Evolutionary conservation across 2,113 vertebrate species (phyloP).

Genomic region (Sitta europaea): DNA sequence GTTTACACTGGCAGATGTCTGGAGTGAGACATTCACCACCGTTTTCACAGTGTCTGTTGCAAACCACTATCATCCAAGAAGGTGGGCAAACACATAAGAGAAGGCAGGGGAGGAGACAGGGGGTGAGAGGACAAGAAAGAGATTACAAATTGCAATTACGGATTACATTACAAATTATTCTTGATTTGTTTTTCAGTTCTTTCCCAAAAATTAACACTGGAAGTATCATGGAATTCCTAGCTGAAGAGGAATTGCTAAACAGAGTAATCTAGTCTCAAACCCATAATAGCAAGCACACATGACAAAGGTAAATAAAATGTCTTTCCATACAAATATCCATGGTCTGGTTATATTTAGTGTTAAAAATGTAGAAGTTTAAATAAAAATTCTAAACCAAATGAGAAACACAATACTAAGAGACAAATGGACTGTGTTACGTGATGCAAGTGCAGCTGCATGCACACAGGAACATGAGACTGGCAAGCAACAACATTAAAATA

Average conservation of each 20-base stretch:
- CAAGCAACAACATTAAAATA: neutral
- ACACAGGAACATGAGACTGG: neutral
- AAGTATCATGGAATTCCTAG: neutral
- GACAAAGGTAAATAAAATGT: neutral
- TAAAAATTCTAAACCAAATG: neutral
- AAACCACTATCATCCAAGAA: conserved; percentile 79
- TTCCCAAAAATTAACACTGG: neutral
- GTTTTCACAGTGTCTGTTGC: conserved; percentile 91
- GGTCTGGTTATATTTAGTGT: neutral
- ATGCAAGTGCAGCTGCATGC: neutral
- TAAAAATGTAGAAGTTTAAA: neutral
- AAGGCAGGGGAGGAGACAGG: neutral
- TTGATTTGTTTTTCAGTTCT: neutral
- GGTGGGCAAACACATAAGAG: neutral
- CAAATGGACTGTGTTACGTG: neutral
- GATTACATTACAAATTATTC: neutral
- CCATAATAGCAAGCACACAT: neutral
- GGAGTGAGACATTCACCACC: conserved; percentile 84
- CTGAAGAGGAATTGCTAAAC: neutral
- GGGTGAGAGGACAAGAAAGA: neutral
- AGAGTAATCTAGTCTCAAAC: neutral
- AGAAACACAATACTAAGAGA: neutral
- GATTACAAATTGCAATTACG: too few species aligned
- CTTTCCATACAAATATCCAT: neutral
- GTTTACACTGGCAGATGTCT: conserved; percentile 82